A percentile compares a stretch with the other conserved stretches of the same genome.
Evolutionary conservation across 2,888 invertebrate species (phyloP).

Genomic region (Pachycephus smyrnensis): DNA sequence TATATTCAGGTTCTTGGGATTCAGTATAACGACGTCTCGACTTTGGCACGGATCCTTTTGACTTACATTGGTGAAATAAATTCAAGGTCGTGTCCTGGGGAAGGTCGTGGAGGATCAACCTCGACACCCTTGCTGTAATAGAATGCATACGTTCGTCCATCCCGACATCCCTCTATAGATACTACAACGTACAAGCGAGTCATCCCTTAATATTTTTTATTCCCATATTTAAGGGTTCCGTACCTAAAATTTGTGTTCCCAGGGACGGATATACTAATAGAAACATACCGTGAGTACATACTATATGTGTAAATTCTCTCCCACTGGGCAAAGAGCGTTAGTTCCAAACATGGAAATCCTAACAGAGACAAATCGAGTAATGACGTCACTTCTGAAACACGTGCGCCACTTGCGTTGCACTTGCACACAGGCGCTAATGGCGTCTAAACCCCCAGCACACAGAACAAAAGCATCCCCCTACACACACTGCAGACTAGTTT

Average conservation of each 20-base stretch:
- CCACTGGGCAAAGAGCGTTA: slow-evolving; percentile 17
- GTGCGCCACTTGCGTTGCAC: slow-evolving; percentile 38
- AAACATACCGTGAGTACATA: not conserved
- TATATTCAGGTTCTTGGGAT: not conserved
- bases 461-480: not conserved
- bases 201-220: not conserved
- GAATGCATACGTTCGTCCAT: not conserved
- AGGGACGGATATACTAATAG: not conserved
- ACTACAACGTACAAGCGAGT: not conserved
- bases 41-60: not conserved
- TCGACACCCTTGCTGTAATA: not conserved
- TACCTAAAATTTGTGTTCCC: not conserved
- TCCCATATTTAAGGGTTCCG: not conserved
- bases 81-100: not conserved
- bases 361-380: slow-evolving; percentile 8
- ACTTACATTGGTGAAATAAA: not conserved
- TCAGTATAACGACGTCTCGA: not conserved
- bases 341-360: slow-evolving; percentile 27
- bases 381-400: slow-evolving; percentile 45
- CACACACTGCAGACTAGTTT: not conserved
- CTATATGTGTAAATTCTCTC: not conserved
- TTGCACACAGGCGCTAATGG: slow-evolving; percentile 27
- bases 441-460: slow-evolving; percentile 6
- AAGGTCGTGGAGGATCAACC: not conserved
- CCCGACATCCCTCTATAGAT: not conserved